These are phyloP conservation scores for Spondyliosoma cantharus DNA, from an alignment of 2,797 vertebrate species.

Conservation along the genomic window DNA sequence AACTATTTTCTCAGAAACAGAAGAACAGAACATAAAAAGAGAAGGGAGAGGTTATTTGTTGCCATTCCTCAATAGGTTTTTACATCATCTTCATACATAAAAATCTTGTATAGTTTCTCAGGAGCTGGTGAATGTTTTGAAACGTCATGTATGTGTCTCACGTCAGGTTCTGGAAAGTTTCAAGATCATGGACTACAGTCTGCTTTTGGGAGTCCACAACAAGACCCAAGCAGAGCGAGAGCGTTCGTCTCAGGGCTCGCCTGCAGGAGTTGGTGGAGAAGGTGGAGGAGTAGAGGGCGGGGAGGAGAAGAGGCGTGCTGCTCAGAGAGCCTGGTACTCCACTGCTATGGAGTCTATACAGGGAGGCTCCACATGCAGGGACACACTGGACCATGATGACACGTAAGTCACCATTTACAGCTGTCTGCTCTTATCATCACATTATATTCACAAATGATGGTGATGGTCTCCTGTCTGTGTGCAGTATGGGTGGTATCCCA, in stretches of 20 bases:
- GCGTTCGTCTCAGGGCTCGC: constrained; percentile 87
- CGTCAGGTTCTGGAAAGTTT: constrained; percentile 93
- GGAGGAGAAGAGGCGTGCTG: constrained; percentile 89
- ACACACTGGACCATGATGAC: constrained; percentile 92
- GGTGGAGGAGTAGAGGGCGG: constrained; percentile 56
- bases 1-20: constrained; percentile 4
- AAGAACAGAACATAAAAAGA: neutral
- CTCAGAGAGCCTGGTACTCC: constrained; percentile 94
- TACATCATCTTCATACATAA: too few species aligned
- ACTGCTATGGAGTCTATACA: constrained; percentile 99
- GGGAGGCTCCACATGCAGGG: constrained; percentile 90
- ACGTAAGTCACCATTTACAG: constrained; percentile 82
- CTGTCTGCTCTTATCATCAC: neutral
- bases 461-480: constrained; percentile 37
- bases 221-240: constrained; percentile 91
- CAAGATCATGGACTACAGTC: constrained; percentile 99
- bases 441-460: neutral
- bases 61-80: too few species aligned
- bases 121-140: constrained; percentile 8
- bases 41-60: neutral
- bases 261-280: constrained; percentile 74
- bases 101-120: neutral
- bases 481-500: constrained; percentile 97
- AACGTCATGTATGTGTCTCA: constrained; percentile 10
- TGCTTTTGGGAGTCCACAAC: constrained; percentile 95